Base-by-base conservation (phyloP, 92 coral and sea anemone species). In the Parazoanthus swiftii region DNA sequence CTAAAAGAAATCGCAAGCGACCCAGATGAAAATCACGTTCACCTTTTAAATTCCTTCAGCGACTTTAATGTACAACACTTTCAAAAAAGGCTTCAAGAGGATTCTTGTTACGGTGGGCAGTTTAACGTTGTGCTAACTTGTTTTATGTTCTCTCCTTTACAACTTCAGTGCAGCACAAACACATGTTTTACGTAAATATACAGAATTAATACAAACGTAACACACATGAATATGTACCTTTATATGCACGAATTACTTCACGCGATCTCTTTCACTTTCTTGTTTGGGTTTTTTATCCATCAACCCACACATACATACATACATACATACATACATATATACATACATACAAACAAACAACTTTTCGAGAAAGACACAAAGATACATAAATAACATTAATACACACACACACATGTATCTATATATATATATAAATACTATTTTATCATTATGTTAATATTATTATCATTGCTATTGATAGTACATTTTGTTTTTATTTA, bases 81-180 rank as follows among this genome's bases (percentile, higher is more conserved):
- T 58, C 87, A 85, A 33, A 79, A 88, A 39, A 85, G 79, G 29
- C 80, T 92, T 85, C 90, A 88, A 35, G 76, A 86, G 46, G 90
- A 90, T 26, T 93, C 94, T 11, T 93, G 95, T 48, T 89, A 92
- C 83, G 95, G 95, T 93, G 42, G 81, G 92, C 50, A 26, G 37
- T n/a, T 35, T 38, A 39, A 56, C 70, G 51, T 46, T 35, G 85
- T 16, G 33, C 63, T 21, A 0, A 3, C 25, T 80, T 16, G 5
- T 23, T 15, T 58, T 6, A 14, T 20, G 23, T 58, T 58, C 66
- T 63, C 70, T 63, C 26, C 7, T 63, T 20, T 63, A 63, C 70
- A 63, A 13, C 70, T 21, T 20, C 70, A 63, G 26, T 63, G 15
- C 26, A 63, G 70, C 26, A 23, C 70, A 63, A 5, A 63, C 25